phyloP scores from a whole-genome alignment of 2,797 vertebrate species.

The Novumbra hubbsi region DNA sequence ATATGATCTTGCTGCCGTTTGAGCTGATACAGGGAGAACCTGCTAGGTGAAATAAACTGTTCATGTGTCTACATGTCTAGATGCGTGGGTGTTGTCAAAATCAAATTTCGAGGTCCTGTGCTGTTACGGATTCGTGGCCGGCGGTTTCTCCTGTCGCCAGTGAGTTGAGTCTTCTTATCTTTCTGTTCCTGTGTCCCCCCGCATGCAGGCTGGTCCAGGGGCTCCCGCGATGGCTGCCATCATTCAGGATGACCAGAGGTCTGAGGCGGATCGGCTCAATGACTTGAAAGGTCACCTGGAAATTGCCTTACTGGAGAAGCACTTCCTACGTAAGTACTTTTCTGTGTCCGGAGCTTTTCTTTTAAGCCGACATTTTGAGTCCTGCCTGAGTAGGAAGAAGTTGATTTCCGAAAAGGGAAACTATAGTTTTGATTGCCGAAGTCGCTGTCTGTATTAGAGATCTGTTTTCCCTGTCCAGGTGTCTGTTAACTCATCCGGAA shows the following conservation, averaged over 20 bases:
- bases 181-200: neutral
- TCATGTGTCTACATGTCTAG: neutral
- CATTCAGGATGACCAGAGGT: slow-evolving; percentile 84
- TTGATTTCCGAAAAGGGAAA: neutral
- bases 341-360: neutral
- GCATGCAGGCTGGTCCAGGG: slow-evolving; percentile 80
- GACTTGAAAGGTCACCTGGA: slow-evolving; percentile 98
- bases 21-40: neutral
- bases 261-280: slow-evolving; percentile 85
- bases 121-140: neutral
- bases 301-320: slow-evolving; percentile 95
- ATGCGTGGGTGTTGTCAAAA: neutral
- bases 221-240: slow-evolving; percentile 79
- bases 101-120: neutral
- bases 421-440: neutral
- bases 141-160: neutral
- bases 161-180: neutral
- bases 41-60: neutral
- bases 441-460: neutral
- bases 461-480: neutral
- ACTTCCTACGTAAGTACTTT: slow-evolving; percentile 91
- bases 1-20: slow-evolving; percentile 2
- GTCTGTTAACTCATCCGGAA: neutral
- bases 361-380: neutral
- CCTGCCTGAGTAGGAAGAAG: neutral